Base-by-base conservation (phyloP, 2,113 vertebrate genomes). In the Calonectris borealis region DNA sequence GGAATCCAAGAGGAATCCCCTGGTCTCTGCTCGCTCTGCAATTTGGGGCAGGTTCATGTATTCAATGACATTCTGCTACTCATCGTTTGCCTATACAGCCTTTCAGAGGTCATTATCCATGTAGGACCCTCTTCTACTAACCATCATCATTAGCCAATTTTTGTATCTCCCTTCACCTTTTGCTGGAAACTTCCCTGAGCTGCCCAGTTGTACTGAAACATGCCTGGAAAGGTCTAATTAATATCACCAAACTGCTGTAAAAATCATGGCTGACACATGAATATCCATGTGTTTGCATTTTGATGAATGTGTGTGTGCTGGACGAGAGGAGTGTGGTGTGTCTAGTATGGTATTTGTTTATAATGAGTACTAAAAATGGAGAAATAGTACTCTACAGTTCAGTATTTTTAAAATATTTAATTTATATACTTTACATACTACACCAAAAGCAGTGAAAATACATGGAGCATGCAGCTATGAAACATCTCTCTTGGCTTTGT, bases 21-120 rank as follows among this genome's bases (percentile, higher is more conserved):
- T 16, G 24, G 12, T 54, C 31, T 31, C 31, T 48, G 31, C 16
- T 92, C 1, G 0, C 32, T 36, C 36, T 61, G 19, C 3, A 0
- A 3, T 5, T 18, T 36, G 52, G 29, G 44, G 27, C 65, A 79
- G 17, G n/a, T 29, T 51, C n/a, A 4, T 0, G 2, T 38, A 7
- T 17, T 51, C 17, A 7, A 0, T 10, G 57, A 36, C 58, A 16
- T 5, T 40, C 16, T 55, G 78, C 29, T 76, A 9, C 48, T 79
- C 82, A 5, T 7, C 5, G 0, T 7, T 48, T 57, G 5, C 17
- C 40, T 42, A 2, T 3, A 12, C 55, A 40, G 55, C 36, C 9
- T 61, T 44, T 29, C 24, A 14, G 52, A 46, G 17, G 19, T 19
- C 38, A 4, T 8, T 40, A 3, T 3, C 10, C 26, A 6, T 1